Conservation (phyloP, 2,888 invertebrate genomes). For the Mantis religiosa region DNA sequence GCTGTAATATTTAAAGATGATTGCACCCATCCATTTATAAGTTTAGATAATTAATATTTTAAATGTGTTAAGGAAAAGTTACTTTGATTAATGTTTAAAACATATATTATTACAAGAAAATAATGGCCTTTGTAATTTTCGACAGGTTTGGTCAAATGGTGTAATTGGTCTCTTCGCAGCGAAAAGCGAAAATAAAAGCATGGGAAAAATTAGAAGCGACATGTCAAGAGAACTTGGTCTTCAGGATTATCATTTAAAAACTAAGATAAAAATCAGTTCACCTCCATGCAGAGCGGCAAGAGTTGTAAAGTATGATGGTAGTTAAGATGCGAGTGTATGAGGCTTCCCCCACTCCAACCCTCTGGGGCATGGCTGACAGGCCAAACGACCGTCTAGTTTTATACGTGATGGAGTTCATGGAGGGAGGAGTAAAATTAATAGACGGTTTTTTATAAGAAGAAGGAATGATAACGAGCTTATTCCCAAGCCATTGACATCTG, state of each 20-base stretch:
- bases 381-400: not conserved
- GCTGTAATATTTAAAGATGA: too few relatives aligned
- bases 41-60: too few relatives aligned
- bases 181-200: not conserved
- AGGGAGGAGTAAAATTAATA: conserved; percentile 3
- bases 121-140: too few relatives aligned
- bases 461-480: conserved; percentile 16
- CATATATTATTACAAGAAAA: too few relatives aligned
- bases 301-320: not conserved
- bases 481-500: conserved; percentile 15
- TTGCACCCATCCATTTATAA: too few relatives aligned
- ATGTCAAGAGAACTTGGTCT: not conserved
- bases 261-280: not conserved
- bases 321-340: not conserved
- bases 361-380: not conserved
- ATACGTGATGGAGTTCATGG: not conserved
- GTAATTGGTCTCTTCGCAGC: not conserved
- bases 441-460: conserved; percentile 5
- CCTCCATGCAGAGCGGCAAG: not conserved
- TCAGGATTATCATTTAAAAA: not conserved
- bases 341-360: not conserved
- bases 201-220: not conserved
- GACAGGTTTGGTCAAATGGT: not conserved
- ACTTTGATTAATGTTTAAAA: too few relatives aligned
- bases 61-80: too few relatives aligned